Conservation (phyloP, 2,797 vertebrate genomes). For the Naso thynnoides region DNA sequence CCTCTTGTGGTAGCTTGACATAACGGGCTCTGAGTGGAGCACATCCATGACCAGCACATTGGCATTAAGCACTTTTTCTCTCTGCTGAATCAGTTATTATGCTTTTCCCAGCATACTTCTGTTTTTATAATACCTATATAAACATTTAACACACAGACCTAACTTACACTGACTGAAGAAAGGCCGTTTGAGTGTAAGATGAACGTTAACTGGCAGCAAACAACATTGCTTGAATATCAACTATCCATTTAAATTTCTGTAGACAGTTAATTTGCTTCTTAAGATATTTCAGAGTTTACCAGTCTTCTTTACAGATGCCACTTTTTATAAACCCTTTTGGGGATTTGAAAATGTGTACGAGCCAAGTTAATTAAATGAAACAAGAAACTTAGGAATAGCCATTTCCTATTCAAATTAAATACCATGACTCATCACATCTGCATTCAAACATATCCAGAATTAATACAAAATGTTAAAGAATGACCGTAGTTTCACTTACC, state of each 20-base stretch:
- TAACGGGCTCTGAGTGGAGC: not conserved
- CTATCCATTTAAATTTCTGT: not conserved
- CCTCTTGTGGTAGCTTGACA: constrained; percentile 31
- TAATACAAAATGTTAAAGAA: not conserved
- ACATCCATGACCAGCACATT: not conserved
- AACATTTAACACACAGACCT: constrained; percentile 1
- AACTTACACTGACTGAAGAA: not conserved
- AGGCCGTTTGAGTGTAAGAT: not conserved
- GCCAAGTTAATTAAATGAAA: constrained; percentile 29
- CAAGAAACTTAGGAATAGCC: not conserved
- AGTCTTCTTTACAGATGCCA: not conserved
- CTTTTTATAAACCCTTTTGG: not conserved
- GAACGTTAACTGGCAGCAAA: not conserved
- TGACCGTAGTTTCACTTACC: constrained; percentile 76
- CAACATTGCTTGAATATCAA: not conserved
- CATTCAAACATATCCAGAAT: not conserved
- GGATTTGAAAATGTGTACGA: not conserved
- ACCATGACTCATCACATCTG: constrained; percentile 29
- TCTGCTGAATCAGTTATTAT: not conserved
- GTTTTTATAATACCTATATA: not conserved
- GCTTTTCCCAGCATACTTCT: not conserved
- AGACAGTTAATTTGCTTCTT: not conserved
- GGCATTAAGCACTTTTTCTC: too few species aligned
- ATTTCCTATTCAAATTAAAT: constrained; percentile 18
- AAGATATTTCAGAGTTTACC: not conserved